phyloP scores from a whole-genome alignment of 2,888 invertebrate species.

The Flexamia atlantica region DNA sequence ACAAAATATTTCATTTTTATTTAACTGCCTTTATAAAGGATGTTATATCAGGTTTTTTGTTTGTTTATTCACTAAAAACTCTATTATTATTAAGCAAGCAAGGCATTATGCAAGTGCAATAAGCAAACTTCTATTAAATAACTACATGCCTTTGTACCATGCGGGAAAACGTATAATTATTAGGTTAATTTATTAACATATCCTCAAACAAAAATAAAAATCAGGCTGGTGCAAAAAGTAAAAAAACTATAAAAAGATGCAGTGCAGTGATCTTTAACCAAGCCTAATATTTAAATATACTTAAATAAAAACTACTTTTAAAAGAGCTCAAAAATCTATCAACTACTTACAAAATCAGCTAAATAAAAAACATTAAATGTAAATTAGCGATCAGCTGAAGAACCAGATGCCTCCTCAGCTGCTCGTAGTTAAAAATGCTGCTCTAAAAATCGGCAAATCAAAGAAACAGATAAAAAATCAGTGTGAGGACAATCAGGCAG shows the following conservation, averaged over 20 bases:
- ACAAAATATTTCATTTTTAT: too few species aligned
- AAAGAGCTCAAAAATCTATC: not conserved
- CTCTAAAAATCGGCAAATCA: not conserved
- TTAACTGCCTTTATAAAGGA: too few species aligned
- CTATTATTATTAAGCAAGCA: too few species aligned
- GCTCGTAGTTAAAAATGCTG: constrained; percentile 10
- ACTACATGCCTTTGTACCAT: too few species aligned
- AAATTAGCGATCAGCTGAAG: not conserved
- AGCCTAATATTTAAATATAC: too few species aligned
- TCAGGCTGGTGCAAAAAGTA: not conserved
- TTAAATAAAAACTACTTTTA: not conserved
- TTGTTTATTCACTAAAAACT: too few species aligned
- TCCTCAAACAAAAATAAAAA: not conserved
- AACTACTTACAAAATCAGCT: constrained; percentile 18
- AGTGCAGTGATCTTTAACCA: not conserved
- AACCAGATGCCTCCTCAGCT: not conserved
- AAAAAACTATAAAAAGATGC: not conserved
- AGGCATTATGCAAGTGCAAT: too few species aligned
- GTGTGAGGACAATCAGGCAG: too few species aligned
- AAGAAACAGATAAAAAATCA: not conserved
- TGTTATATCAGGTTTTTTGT: too few species aligned
- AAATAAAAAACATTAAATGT: not conserved
- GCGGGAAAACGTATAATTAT: too few species aligned
- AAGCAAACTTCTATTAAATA: too few species aligned
- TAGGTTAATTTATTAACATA: too few species aligned